phyloP scores from a whole-genome alignment of 2,113 vertebrate species.

The Chaetodon auriga region DNA sequence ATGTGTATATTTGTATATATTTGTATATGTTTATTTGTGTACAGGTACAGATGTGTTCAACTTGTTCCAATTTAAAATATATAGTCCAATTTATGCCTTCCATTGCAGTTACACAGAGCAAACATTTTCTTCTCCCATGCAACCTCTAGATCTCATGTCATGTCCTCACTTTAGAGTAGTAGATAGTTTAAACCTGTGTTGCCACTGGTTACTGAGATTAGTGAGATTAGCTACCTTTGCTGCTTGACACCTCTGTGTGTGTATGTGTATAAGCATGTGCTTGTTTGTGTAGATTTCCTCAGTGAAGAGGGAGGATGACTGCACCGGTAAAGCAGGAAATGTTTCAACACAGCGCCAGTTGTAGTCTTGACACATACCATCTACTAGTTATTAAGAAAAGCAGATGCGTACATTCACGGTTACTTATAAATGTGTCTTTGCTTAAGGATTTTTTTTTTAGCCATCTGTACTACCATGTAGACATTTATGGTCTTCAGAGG shows the following conservation, averaged over 20 bases:
- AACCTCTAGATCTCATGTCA: not conserved
- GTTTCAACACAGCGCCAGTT: not conserved
- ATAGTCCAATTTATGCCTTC: not conserved
- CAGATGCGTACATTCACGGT: not conserved
- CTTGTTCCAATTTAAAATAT: not conserved
- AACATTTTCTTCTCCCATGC: not conserved
- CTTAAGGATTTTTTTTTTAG: no score
- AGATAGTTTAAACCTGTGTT: not conserved
- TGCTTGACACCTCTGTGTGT: no score
- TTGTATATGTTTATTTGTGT: no score
- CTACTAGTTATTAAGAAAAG: not conserved
- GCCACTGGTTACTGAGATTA: slow-evolving; percentile 20
- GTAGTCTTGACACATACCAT: not conserved
- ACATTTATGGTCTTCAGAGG: no score
- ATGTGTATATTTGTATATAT: no score
- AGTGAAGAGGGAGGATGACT: not conserved
- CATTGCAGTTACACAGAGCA: not conserved
- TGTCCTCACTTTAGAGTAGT: not conserved
- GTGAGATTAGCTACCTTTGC: not conserved
- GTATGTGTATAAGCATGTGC: no score
- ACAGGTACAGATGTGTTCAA: not conserved
- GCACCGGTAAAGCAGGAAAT: not conserved
- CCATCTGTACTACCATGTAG: no score
- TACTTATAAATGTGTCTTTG: not conserved
- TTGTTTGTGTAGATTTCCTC: not conserved